Evolutionary conservation across 2,888 invertebrate genomes (phyloP).

Genomic region (Monochamus alternatus): DNA sequence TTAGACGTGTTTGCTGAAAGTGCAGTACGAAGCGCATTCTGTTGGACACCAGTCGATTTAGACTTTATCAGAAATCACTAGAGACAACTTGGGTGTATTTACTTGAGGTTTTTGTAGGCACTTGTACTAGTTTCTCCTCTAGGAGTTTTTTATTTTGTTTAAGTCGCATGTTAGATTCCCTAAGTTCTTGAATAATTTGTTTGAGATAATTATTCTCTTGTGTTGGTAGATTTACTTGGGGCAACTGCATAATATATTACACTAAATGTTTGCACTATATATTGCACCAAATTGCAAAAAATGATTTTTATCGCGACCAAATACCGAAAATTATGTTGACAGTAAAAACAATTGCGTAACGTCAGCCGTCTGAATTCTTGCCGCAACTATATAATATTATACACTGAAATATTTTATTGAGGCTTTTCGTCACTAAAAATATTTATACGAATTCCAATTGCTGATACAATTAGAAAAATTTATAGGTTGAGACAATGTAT

Average conservation of each 20-base stretch:
- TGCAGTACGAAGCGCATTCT: neutral
- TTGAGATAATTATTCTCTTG: neutral
- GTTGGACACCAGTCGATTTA: neutral
- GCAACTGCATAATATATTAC: neutral
- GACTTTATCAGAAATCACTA: neutral
- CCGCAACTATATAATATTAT: too few species aligned
- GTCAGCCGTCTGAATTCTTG: too few species aligned
- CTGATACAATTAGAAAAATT: too few species aligned
- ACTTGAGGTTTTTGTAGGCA: neutral
- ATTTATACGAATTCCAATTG: too few species aligned
- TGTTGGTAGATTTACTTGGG: neutral
- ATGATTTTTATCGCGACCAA: too few species aligned
- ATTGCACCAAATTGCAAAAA: too few species aligned
- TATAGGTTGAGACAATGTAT: too few species aligned
- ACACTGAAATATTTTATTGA: too few species aligned
- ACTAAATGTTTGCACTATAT: too few species aligned
- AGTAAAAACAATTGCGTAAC: too few species aligned
- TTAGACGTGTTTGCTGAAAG: neutral
- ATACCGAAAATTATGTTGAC: too few species aligned
- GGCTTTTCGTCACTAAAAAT: too few species aligned
- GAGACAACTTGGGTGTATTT: neutral
- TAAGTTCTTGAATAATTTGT: neutral
- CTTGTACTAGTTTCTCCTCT: neutral
- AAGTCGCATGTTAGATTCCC: neutral
- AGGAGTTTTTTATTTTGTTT: neutral